Evolutionary conservation across 1,140 invertebrate species (phyloP), one percentile per base, ranked within the genome.

Genomic region (Lucilia cuprina): DNA sequence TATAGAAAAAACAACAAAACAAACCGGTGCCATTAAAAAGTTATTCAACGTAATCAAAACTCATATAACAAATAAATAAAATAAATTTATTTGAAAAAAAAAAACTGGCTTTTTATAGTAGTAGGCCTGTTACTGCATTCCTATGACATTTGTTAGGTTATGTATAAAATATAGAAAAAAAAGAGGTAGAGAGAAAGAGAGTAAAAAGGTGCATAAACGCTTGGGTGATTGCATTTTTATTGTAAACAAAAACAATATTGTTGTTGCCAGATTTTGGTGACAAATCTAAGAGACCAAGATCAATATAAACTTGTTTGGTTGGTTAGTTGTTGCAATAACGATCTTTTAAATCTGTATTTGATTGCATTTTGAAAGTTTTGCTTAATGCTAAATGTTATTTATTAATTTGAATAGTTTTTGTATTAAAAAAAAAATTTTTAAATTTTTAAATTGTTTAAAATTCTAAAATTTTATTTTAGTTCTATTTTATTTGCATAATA

Each of bases 1-100:
- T 65, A 49, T 49, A 49, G 17, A 55, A 17, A 55, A 55, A n/a
- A n/a, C n/a, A n/a, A n/a, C n/a, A n/a, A 55, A 12, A 25, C 10
- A 21, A 74, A 74, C 70, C 70, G 70, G 70, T 74, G 19, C n/a
- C 70, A 74, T 74, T 74, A 74, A 74, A 41, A 74, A 74, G 25
- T 35, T 77, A 77, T 77, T 77, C 74, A 77, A 77, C 74, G 74
- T 41, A 77, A 77, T 77, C 74, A 77, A 77, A 77, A 77, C 12
- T 41, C 34, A 77, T 34, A 77, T 77, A 17, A 74, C 9, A 74
- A 74, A 55, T 55, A 55, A 55, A 55, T 55, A 55, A n/a, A 41
- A 41, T 41, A 41, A 41, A 41, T 3, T 5, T 3, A 41, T 8
- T 41, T 8, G n/a, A 41, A 41, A 2, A 74, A 25, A 74, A 10